Evolutionary conservation across 2,888 invertebrate species (phyloP).

Genomic region (Metalampra italica): DNA sequence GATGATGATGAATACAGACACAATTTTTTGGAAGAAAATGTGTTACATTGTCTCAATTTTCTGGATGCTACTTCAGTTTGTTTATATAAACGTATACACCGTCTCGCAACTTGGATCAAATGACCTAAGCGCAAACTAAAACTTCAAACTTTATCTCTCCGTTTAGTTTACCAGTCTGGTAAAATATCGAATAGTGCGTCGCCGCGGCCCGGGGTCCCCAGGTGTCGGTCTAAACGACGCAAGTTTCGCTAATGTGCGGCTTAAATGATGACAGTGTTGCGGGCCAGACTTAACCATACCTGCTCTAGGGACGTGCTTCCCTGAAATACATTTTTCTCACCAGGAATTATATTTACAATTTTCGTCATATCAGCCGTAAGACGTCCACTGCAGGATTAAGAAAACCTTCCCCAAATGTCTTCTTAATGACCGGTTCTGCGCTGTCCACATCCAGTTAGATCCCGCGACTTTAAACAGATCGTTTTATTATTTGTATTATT

Average conservation of each 20-base stretch:
- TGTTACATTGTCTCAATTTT: too few species aligned
- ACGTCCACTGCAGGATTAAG: too few species aligned
- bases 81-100: not conserved
- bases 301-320: conserved; percentile 13
- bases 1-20: too few species aligned
- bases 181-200: conserved; percentile 65
- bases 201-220: conserved; percentile 43
- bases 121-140: conserved; percentile 26
- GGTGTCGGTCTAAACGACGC: conserved; percentile 67
- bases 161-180: conserved; percentile 46
- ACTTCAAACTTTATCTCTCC: conserved; percentile 47
- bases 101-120: conserved; percentile 3
- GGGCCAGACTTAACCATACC: conserved; percentile 42
- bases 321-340: conserved; percentile 21
- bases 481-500: too few species aligned
- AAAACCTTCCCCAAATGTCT: too few species aligned
- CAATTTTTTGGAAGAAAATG: too few species aligned
- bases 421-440: too few species aligned
- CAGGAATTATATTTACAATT: not conserved
- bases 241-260: conserved; percentile 75
- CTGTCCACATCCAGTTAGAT: too few species aligned
- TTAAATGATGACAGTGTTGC: conserved; percentile 72
- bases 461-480: too few species aligned
- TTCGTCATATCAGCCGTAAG: too few species aligned
- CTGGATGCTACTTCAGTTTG: too few species aligned